Base-by-base conservation (phyloP, 2,113 vertebrate species). In the Actenoides hombroni region DNA sequence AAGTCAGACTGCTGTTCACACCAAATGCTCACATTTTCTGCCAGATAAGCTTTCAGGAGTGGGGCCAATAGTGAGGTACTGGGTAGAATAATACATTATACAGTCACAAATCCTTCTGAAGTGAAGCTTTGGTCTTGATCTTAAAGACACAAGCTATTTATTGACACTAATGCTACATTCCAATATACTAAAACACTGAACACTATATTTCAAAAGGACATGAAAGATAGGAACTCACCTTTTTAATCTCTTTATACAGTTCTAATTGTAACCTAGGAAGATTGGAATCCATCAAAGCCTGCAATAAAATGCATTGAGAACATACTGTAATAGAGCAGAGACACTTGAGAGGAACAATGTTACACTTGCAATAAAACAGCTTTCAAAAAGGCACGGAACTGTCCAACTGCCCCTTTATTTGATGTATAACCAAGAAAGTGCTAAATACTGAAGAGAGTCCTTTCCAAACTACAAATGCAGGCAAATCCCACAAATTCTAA, bases 211-310 rank as follows among this genome's bases (percentile, higher is more conserved):
- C 40, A 92, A 61, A 90, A 77, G 16, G 16, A 79, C 13, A 46
- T 4, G 3, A 73, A 95, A 90, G 83, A 60, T 69, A 10, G 29
- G 84, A 35, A n/a, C 96, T 76, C 95, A 99, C 99, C 99, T 99
- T 99, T 98, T 99, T 99, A 88, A 99, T 99, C 97, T 99, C 99
- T 98, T 99, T 99, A 94, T 99, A 99, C 16, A 99, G 98, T 82
- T 99, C 99, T 61, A 99, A 97, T 96, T 99, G 99, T 63, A 99
- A 97, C 94, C 99, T 97, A 9, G 99, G 99, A 89, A 99, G 98
- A 95, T 98, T 99, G 26, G 99, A 99, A 95, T 99, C 99, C 99
- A 99, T 99, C 97, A 99, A 97, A n/a, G 99, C 99, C 99, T 99
- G 78, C 49, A 96, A 95, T 23, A 90, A 95, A 91, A 88, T 5